These are phyloP conservation scores for Lethenteron camtschaticum DNA, from an alignment of 2,113 vertebrate genomes.

Conservation along the genomic window DNA sequence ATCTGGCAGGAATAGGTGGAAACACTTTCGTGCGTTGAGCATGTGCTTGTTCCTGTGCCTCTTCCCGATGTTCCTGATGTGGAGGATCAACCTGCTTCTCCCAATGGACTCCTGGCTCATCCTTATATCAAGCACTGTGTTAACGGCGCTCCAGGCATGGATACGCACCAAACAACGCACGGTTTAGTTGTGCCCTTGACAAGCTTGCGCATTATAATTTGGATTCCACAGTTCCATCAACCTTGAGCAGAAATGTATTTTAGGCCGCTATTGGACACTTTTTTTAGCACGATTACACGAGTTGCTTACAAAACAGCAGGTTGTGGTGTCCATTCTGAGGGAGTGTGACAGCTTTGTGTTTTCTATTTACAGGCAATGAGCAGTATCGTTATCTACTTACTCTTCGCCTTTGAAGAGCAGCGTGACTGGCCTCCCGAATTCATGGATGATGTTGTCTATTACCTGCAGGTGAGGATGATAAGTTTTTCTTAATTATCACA, in stretches of 20 bases:
- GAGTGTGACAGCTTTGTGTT: too few species aligned
- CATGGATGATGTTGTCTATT: slow-evolving; percentile 51
- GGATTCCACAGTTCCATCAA: too few species aligned
- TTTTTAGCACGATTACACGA: too few species aligned
- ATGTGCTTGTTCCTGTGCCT: slow-evolving; percentile 47
- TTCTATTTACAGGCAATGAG: slow-evolving; percentile 28
- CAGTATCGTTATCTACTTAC: slow-evolving; percentile 42
- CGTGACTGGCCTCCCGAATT: slow-evolving; percentile 28
- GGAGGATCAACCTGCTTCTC: slow-evolving; percentile 49
- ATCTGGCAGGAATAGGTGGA: slow-evolving; percentile 35
- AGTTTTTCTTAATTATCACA: too few species aligned
- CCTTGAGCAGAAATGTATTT: too few species aligned
- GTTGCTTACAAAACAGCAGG: too few species aligned
- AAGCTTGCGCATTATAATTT: too few species aligned
- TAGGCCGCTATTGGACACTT: too few species aligned
- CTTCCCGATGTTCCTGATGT: slow-evolving; percentile 47
- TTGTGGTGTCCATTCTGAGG: too few species aligned
- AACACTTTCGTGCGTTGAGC: slow-evolving; percentile 41
- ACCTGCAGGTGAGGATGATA: slow-evolving; percentile 15
- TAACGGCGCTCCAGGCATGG: slow-evolving; percentile 45
- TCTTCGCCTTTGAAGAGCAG: slow-evolving; percentile 45
- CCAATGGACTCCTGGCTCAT: slow-evolving; percentile 69
- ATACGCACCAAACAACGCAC: background rate
- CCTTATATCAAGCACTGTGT: slow-evolving; percentile 50
- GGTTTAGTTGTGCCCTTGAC: too few species aligned